Evolutionary conservation across 2,113 vertebrate genomes (phyloP).

Genomic region (Rhea pennata): DNA sequence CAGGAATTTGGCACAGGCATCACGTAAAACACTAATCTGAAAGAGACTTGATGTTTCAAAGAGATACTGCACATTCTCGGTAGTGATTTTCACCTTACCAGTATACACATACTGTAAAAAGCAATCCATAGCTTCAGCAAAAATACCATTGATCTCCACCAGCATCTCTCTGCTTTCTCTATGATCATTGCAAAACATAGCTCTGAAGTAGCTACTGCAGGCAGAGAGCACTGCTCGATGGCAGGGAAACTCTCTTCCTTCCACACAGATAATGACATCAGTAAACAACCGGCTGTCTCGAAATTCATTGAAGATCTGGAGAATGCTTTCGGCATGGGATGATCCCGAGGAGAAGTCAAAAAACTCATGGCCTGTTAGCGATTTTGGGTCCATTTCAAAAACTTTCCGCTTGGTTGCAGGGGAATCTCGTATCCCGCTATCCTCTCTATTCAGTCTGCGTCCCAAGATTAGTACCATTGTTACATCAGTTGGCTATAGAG

Average conservation of each 20-base stretch:
- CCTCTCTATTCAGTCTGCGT: slow-evolving; percentile 94
- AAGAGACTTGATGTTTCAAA: slow-evolving; percentile 98
- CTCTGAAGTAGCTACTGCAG: slow-evolving; percentile 95
- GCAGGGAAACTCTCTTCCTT: slow-evolving; percentile 94
- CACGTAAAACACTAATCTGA: slow-evolving; percentile 91
- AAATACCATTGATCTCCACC: slow-evolving; percentile 94
- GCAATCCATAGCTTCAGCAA: slow-evolving; percentile 97
- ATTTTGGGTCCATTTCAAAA: slow-evolving; percentile 95
- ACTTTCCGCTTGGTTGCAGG: slow-evolving; percentile 97
- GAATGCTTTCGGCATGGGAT: slow-evolving; percentile 92
- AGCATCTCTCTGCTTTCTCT: slow-evolving; percentile 93
- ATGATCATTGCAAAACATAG: slow-evolving; percentile 97
- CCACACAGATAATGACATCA: slow-evolving; percentile 93
- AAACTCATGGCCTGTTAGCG: slow-evolving; percentile 84
- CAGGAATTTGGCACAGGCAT: slow-evolving; percentile 96
- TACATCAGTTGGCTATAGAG: slow-evolving; percentile 80
- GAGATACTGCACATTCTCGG: slow-evolving; percentile 96
- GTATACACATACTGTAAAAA: slow-evolving; percentile 97
- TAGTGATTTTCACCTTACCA: slow-evolving; percentile 94
- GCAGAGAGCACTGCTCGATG: slow-evolving; percentile 93
- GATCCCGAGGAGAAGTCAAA: slow-evolving; percentile 95
- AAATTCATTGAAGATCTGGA: slow-evolving; percentile 97
- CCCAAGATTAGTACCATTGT: slow-evolving; percentile 99
- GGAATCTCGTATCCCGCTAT: slow-evolving; percentile 90
- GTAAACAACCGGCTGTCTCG: slow-evolving; percentile 93